Base-by-base conservation (phyloP, 2,888 invertebrate genomes). In the Cosmopolites sordidus region DNA sequence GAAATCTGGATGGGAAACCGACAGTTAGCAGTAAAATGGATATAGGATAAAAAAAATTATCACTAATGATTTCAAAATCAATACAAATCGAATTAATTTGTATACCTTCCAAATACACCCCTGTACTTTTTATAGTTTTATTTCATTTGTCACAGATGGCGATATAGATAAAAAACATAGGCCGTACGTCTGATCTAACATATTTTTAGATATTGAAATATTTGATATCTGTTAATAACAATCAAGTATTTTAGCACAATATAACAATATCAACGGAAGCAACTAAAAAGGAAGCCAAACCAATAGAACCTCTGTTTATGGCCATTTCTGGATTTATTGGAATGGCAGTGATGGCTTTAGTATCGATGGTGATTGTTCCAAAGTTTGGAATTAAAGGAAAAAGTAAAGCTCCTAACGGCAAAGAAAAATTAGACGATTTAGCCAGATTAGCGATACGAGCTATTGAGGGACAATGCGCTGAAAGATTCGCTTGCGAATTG, bases 291-390 rank as follows among this genome's bases (percentile, higher is more conserved):
- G 63, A 74, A 51, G 39, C 29, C 1, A 52, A 56, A 29, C 75
- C 76, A 58, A 63, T 71, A 4, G 62, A 78, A 39, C 80, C 80
- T 12, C 67, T 80, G 5, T 79, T 80, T 58, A 75, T 79, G 74
- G 80, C 79, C 3, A 76, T 80, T 59, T 78, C 79, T n/a, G 77
- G 79, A 14, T 79, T 80, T 60, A 71, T 79, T 44, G 79, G 79
- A 9, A 76, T 79, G 74, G 78, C 80, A 0, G 69, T 79, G 14
- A 72, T 79, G 68, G 78, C 79, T 60, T 75, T 78, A 54, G 65
- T 78, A 47, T 77, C 79, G 1, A 73, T 78, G 41, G 60, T 80
- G 3, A 71, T 79, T 51, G 60, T 79, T 30, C 80, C 80, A 1
- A 76, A 76, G 61, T 68, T 78, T 44, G 70, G 71, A 39, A 58